Evolutionary conservation across 2,888 invertebrate genomes (phyloP).

Genomic region (Drosophila barbarae): DNA sequence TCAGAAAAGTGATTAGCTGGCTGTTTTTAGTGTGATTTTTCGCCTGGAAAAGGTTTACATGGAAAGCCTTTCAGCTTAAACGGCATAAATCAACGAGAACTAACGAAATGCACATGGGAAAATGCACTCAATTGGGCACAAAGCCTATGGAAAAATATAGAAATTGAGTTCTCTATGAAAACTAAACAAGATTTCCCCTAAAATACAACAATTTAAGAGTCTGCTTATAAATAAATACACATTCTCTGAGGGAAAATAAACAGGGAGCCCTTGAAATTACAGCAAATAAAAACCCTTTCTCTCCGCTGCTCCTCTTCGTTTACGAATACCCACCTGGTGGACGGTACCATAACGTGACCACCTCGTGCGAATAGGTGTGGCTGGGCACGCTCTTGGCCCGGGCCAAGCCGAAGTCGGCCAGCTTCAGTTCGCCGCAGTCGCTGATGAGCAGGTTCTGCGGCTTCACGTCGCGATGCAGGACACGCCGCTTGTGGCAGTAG

Average conservation of each 20-base stretch:
- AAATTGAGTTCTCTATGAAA: neutral
- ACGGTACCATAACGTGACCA: slow-evolving; percentile 98
- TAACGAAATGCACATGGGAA: neutral
- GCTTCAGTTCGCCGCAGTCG: slow-evolving; percentile 96
- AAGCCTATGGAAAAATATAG: neutral
- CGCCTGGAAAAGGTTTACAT: slow-evolving; percentile 19
- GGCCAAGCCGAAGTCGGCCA: slow-evolving; percentile 98
- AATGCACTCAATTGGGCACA: slow-evolving; percentile 1
- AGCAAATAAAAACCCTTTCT: neutral
- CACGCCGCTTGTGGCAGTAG: slow-evolving; percentile 97
- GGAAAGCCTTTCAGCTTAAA: slow-evolving; percentile 17
- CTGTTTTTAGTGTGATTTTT: slow-evolving; percentile 1
- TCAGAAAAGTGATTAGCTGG: slow-evolving; percentile 8
- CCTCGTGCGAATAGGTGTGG: slow-evolving; percentile 98
- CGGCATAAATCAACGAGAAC: slow-evolving; percentile 7
- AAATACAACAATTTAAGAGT: neutral
- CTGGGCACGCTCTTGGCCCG: slow-evolving; percentile 99
- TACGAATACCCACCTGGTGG: slow-evolving; percentile 86
- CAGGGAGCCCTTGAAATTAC: neutral
- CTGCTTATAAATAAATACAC: neutral
- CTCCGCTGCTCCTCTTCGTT: neutral
- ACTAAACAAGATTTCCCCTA: neutral
- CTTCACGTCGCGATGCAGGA: slow-evolving; percentile 97
- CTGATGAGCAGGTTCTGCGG: slow-evolving; percentile 99
- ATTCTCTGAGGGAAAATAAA: neutral